These are phyloP conservation scores for Agapornis roseicollis DNA, from an alignment of 2,113 vertebrate species.

Conservation along the genomic window DNA sequence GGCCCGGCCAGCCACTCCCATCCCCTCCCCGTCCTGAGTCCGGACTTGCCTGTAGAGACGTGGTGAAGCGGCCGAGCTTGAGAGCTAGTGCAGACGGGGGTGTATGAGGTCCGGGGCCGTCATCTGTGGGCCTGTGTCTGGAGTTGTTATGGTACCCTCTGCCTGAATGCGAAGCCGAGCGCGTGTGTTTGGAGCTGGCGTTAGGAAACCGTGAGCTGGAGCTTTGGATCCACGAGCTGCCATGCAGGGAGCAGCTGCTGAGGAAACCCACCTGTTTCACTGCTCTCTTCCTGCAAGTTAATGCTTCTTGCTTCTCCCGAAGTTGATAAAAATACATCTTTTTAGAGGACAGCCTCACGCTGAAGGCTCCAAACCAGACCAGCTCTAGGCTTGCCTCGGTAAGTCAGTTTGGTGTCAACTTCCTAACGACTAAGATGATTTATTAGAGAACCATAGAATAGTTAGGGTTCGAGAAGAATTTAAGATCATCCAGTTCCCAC, in stretches of 20 bases:
- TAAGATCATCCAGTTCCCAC: not conserved
- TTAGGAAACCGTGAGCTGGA: not conserved
- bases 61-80: accelerated
- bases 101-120: accelerated
- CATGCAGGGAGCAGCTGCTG: accelerated
- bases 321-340: not conserved
- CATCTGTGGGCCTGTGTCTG: not conserved
- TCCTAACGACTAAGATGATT: not conserved
- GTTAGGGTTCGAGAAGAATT: not conserved
- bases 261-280: not conserved
- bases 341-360: accelerated
- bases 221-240: accelerated
- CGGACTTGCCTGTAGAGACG: accelerated
- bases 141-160: accelerated
- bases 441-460: not conserved
- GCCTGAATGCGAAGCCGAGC: accelerated
- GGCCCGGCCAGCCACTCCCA: no score
- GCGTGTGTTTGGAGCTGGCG: not conserved
- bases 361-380: no score
- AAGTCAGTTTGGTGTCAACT: not conserved
- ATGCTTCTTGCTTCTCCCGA: not conserved
- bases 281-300: not conserved
- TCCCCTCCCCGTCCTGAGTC: no score
- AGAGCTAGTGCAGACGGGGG: not conserved
- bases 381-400: not conserved